Percentiles rank a stretch among this genome's conserved stretches.
Evolutionary conservation across 2,113 vertebrate genomes (phyloP).

Genomic region (Origma solitaria): DNA sequence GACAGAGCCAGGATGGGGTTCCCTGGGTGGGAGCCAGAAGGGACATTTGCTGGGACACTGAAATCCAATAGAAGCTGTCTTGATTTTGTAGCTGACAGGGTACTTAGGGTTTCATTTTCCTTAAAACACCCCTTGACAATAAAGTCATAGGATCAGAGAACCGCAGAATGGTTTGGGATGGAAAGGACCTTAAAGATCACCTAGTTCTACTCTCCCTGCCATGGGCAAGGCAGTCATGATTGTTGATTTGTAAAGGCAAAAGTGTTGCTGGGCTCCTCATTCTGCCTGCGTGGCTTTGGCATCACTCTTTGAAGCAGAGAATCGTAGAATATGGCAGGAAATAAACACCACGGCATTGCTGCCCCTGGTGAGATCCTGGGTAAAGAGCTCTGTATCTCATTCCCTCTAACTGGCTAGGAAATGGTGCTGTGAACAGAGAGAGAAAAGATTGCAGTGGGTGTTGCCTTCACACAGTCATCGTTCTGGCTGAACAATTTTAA

Average conservation of each 20-base stretch:
- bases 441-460: not conserved
- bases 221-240: not conserved
- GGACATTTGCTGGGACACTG: not conserved
- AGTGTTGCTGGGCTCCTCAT: not conserved
- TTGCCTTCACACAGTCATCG: not conserved
- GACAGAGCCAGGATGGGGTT: not conserved
- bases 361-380: not conserved
- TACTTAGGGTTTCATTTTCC: not conserved
- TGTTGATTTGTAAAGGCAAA: not conserved
- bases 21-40: not conserved
- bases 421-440: not conserved
- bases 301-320: not conserved
- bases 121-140: not conserved
- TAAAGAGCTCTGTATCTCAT: not conserved
- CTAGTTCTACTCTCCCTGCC: not conserved
- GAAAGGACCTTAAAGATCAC: not conserved
- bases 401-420: not conserved
- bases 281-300: not conserved
- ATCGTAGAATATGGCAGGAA: not conserved
- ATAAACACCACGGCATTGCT: rapidly evolving
- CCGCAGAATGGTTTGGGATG: not conserved
- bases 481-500: not conserved
- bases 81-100: not conserved
- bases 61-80: not conserved
- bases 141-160: not conserved